Evolutionary conservation across 2,797 vertebrate genomes (phyloP).

Genomic region (Manis pentadactyla): DNA sequence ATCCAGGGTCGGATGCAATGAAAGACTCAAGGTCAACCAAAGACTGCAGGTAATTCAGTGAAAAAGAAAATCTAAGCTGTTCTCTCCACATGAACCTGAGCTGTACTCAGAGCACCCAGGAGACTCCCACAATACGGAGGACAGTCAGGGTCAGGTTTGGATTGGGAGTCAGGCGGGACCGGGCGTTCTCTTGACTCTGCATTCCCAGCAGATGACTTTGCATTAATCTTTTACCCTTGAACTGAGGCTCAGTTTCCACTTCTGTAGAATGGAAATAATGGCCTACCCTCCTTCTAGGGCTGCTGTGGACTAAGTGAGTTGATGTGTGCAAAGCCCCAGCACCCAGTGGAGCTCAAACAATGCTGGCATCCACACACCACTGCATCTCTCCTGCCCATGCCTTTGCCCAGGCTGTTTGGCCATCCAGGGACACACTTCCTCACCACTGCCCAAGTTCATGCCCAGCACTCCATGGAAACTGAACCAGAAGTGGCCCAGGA

Average conservation of each 20-base stretch:
- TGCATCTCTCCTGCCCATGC: rapidly evolving
- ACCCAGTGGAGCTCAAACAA: background rate
- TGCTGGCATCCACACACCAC: rapidly evolving
- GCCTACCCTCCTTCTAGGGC: background rate
- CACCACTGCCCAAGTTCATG: background rate
- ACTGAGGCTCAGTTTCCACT: background rate
- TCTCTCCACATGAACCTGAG: background rate
- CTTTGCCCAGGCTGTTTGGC: background rate
- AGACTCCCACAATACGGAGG: background rate
- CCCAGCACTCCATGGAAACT: background rate
- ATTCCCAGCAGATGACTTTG: rapidly evolving
- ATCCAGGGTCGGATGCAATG: background rate
- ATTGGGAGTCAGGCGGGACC: rapidly evolving
- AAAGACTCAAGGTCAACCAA: slow-evolving; percentile 31
- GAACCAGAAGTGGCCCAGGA: rapidly evolving
- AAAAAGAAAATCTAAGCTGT: background rate
- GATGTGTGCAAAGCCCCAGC: rapidly evolving
- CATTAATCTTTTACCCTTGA: background rate
- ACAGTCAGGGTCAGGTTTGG: background rate
- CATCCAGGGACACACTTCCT: background rate
- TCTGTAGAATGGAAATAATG: background rate
- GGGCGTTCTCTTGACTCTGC: rapidly evolving
- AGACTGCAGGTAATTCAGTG: background rate
- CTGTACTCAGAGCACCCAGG: background rate
- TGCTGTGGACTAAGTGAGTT: background rate